phyloP scores from a whole-genome alignment of 2,113 vertebrate species.

The Chlorodrepanis virens region DNA sequence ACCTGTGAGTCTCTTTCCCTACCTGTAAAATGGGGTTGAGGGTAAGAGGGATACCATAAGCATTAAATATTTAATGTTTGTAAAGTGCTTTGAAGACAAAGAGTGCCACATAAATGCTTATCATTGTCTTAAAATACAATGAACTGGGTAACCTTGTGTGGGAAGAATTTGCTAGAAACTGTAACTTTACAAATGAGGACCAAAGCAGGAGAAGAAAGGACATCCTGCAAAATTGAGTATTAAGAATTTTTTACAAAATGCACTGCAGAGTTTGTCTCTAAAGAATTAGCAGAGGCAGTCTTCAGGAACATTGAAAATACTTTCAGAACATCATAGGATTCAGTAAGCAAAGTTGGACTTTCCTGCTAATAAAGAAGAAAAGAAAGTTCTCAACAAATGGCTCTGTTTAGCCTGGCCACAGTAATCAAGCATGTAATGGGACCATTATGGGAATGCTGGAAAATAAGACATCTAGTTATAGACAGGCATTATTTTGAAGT shows the following conservation, averaged over 20 bases:
- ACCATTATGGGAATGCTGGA: neutral
- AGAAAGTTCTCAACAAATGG: neutral
- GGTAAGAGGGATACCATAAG: neutral
- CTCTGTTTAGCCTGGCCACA: neutral
- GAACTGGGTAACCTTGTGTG: neutral
- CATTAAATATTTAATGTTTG: conserved; percentile 57
- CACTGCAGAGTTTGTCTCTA: neutral
- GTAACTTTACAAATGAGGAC: neutral
- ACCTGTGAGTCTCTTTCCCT: conserved; percentile 37
- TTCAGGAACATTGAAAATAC: neutral
- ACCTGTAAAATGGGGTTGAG: conserved; percentile 30
- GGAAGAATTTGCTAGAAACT: neutral
- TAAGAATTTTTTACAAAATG: neutral
- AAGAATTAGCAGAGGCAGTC: neutral
- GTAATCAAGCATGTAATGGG: neutral
- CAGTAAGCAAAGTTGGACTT: neutral
- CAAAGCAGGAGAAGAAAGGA: neutral
- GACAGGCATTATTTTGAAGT: neutral
- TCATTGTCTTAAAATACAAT: neutral
- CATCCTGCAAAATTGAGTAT: neutral
- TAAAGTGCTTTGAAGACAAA: conserved; percentile 49
- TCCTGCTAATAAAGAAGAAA: neutral
- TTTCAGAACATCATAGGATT: neutral
- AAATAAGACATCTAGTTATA: neutral
- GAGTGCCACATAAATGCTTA: conserved; percentile 11